These are phyloP conservation scores for Strigamia crassipes DNA, from an alignment of 2,888 invertebrate species.

Conservation along the genomic window DNA sequence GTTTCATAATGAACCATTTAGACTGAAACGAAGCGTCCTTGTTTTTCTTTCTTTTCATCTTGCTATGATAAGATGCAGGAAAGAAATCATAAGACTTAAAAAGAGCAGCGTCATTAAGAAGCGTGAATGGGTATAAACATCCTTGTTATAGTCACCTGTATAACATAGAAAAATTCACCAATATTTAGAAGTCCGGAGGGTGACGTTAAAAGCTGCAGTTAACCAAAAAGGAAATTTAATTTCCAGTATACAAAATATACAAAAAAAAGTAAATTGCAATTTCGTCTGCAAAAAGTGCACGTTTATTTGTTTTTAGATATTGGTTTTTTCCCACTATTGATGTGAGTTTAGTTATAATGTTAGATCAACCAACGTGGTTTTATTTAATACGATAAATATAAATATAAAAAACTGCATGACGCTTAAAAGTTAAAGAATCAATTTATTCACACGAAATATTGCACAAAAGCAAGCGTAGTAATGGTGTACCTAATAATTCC, in stretches of 20 bases:
- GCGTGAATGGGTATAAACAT: constrained; percentile 7
- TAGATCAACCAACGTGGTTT: too few species aligned
- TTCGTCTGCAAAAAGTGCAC: background rate
- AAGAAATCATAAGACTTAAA: constrained; percentile 22
- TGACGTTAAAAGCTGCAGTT: background rate
- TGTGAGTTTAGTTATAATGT: too few species aligned
- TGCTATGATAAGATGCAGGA: background rate
- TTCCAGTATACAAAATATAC: background rate
- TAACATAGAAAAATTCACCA: background rate
- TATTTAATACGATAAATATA: too few species aligned
- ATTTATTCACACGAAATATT: too few species aligned
- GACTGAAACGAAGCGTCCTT: constrained; percentile 1
- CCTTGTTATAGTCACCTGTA: background rate
- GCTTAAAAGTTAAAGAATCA: too few species aligned
- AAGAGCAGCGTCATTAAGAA: constrained; percentile 24
- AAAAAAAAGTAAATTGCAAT: background rate
- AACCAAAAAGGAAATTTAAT: background rate
- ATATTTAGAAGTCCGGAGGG: background rate
- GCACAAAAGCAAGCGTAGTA: too few species aligned
- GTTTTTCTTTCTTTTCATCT: background rate
- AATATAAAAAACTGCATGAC: too few species aligned
- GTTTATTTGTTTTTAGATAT: too few species aligned
- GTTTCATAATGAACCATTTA: constrained; percentile 34
- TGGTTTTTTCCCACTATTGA: too few species aligned
- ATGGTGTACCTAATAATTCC: too few species aligned